Conservation (phyloP, 2,797 vertebrate genomes). For the Labeo calbasu region DNA sequence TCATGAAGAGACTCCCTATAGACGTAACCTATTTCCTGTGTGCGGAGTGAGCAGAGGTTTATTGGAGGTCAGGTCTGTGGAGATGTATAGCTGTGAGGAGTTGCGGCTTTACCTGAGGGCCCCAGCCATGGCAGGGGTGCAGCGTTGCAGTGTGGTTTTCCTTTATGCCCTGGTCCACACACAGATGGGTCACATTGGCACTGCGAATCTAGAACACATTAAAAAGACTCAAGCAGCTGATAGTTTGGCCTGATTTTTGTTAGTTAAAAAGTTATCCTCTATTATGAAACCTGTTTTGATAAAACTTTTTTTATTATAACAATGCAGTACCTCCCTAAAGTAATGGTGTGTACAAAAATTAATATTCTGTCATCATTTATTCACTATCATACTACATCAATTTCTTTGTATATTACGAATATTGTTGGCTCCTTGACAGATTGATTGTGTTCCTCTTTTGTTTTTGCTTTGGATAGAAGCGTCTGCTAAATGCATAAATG, state of each 20-base stretch:
- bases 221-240: neutral
- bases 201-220: constrained; percentile 86
- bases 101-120: constrained; percentile 85
- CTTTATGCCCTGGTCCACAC: constrained; percentile 91
- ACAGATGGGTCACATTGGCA: constrained; percentile 90
- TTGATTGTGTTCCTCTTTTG: neutral
- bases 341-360: neutral
- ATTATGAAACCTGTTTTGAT: neutral
- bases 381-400: neutral
- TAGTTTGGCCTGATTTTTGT: neutral
- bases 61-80: constrained; percentile 32
- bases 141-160: constrained; percentile 95
- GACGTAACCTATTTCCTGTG: constrained; percentile 39
- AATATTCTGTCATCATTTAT: neutral
- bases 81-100: constrained; percentile 2
- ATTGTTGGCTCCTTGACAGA: neutral
- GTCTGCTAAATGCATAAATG: neutral
- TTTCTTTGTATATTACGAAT: neutral
- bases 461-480: neutral
- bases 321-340: neutral
- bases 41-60: constrained; percentile 18
- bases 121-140: constrained; percentile 95
- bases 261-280: neutral
- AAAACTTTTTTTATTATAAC: neutral
- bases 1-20: constrained; percentile 46